Evolutionary conservation across 2,888 invertebrate species (phyloP).

Genomic region (Leistus spinibarbis): DNA sequence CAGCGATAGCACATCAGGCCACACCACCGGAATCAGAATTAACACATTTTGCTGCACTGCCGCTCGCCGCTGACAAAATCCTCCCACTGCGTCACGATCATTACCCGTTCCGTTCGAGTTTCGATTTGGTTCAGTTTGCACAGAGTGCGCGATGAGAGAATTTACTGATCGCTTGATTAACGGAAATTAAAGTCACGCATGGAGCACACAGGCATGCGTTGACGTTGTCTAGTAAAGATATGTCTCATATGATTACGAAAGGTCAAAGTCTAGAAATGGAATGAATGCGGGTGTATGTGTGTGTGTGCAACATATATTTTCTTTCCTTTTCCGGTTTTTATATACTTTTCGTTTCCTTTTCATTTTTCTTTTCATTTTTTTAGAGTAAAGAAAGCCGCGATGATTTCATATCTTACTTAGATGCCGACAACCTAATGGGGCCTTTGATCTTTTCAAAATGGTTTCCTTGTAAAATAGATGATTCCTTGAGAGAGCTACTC

Average conservation of each 20-base stretch:
- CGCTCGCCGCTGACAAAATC: conserved; percentile 2
- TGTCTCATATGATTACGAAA: neutral
- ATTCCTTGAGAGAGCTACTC: conserved; percentile 40
- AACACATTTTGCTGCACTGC: conserved; percentile 8
- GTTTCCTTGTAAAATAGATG: conserved; percentile 48
- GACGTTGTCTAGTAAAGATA: neutral
- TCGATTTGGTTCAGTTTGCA: too few relatives aligned
- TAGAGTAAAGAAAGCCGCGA: neutral
- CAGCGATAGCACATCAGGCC: neutral
- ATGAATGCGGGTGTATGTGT: too few relatives aligned
- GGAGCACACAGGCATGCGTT: neutral
- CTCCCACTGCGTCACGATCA: conserved; percentile 11
- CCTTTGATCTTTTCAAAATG: conserved; percentile 49
- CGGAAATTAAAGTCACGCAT: neutral
- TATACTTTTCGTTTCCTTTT: too few relatives aligned
- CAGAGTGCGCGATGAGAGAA: neutral
- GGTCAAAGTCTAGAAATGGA: neutral
- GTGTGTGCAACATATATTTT: too few relatives aligned
- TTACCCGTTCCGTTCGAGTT: neutral
- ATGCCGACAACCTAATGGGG: conserved; percentile 44
- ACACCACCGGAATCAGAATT: conserved; percentile 35
- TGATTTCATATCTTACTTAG: conserved; percentile 8
- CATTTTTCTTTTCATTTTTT: neutral
- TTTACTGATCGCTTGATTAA: neutral
- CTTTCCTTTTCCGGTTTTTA: too few relatives aligned